Conservation (phyloP, 2,888 invertebrate genomes). For the Erebia epiphron region DNA sequence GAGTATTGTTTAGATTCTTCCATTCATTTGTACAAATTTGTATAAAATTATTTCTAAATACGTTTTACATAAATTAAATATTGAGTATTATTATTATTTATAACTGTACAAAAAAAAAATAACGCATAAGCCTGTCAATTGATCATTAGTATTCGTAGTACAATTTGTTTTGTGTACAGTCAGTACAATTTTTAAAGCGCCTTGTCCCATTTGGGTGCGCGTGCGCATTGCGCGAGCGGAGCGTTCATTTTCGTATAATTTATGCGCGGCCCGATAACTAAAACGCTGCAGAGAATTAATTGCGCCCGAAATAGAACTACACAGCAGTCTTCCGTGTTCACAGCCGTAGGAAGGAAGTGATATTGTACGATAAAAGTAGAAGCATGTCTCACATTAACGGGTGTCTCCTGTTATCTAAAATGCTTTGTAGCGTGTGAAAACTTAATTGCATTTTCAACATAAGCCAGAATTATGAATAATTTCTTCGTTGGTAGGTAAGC, state of each 20-base stretch:
- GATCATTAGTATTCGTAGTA: too few relatives aligned
- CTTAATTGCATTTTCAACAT: not conserved
- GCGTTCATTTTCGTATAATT: conserved; percentile 32
- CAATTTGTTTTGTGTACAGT: too few relatives aligned
- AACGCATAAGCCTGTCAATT: too few relatives aligned
- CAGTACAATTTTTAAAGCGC: conserved; percentile 12
- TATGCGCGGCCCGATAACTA: conserved; percentile 36
- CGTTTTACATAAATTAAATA: too few relatives aligned
- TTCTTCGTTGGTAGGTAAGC: too few relatives aligned
- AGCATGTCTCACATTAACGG: conserved; percentile 34
- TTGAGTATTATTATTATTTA: too few relatives aligned
- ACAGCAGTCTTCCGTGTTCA: conserved; percentile 43
- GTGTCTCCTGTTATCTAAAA: conserved; percentile 22
- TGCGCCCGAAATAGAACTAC: conserved; percentile 44
- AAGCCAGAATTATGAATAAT: not conserved
- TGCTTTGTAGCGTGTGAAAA: conserved; percentile 3
- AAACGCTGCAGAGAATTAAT: conserved; percentile 41
- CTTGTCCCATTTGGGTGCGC: conserved; percentile 9
- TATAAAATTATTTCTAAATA: too few relatives aligned
- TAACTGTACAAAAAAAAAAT: too few relatives aligned
- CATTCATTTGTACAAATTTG: too few relatives aligned
- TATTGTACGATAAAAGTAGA: conserved; percentile 41
- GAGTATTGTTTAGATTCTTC: too few relatives aligned
- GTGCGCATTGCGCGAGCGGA: conserved; percentile 13
- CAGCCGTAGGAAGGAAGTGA: conserved; percentile 45